Percentiles rank a stretch among this genome's conserved stretches.
phyloP scores from a whole-genome alignment of 2,888 invertebrate species.

The Xestia xanthographa region DNA sequence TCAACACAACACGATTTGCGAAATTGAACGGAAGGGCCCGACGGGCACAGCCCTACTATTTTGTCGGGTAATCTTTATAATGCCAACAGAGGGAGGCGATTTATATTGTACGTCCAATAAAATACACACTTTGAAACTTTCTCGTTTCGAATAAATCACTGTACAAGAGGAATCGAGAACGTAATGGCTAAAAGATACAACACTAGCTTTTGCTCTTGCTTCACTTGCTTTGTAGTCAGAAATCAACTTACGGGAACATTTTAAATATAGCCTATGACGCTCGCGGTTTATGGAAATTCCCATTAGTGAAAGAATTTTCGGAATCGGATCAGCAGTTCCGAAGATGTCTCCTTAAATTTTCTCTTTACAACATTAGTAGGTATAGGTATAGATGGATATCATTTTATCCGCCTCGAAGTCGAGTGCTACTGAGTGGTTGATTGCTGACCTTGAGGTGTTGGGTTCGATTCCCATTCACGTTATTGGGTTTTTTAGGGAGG shows the following conservation, averaged over 20 bases:
- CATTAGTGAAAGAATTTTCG: not conserved
- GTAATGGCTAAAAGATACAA: not conserved
- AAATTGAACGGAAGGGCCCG: conserved; percentile 83
- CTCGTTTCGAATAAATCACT: conserved; percentile 50
- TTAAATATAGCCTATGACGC: not conserved
- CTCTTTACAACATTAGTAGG: not conserved
- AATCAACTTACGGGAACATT: not conserved
- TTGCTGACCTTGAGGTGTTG: not conserved
- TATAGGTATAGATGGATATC: no score
- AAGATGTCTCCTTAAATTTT: not conserved
- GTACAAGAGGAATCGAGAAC: conserved; percentile 27
- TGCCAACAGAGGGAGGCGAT: conserved; percentile 70
- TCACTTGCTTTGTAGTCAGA: not conserved
- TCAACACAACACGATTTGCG: conserved; percentile 79
- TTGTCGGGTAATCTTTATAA: conserved; percentile 80
- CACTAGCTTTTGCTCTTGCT: not conserved
- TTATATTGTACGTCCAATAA: conserved; percentile 66
- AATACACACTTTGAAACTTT: conserved; percentile 62
- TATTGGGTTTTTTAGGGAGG: not conserved
- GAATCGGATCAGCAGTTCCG: not conserved
- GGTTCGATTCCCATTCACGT: not conserved
- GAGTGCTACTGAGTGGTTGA: not conserved
- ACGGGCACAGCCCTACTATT: conserved; percentile 78
- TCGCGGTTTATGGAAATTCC: not conserved
- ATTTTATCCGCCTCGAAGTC: not conserved